Evolutionary conservation across 2,888 invertebrate species (phyloP), one percentile per base, ranked within the genome.

Genomic region (Perithous albicinctus): DNA sequence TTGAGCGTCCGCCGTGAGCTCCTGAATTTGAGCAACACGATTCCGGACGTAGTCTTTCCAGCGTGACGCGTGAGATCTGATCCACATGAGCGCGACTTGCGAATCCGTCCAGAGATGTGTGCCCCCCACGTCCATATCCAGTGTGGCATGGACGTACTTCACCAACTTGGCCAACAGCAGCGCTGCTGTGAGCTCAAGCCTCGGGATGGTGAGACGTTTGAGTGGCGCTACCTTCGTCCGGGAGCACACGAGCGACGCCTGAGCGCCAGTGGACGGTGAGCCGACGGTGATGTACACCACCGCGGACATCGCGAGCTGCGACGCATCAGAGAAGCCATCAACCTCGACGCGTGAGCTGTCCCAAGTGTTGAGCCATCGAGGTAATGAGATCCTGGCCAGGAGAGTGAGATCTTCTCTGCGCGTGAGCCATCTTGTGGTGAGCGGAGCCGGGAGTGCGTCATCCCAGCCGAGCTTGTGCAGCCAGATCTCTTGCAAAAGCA

Each of bases 161-260:
- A 74, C 72, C 12, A 85, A 59, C 26, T 77, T 76, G 0, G 85
- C 43, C 0, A 84, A 64, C 0, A 87, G 46, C 23, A 80, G 41
- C 12, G 86, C 85, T 29, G 79, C 84, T n/a, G 83, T 79, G 15
- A 90, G 70, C 35, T 88, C 86, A 5, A 89, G 73, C 5, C 87
- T 73, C 6, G 86, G 85, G 23, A 88, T 74, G 0, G 86, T 82
- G 5, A 82, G 74, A 12, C 66, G 43, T 46, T 87, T 88, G 18
- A 86, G 23, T 7, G 83, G 84, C 0, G 84, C 83, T 0, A 85
- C 82, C 35, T 84, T 82, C 0, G 83, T 82, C 38, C 82, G 85
- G 0, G 83, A 67, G 43, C 70, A 82, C 1, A 87, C 54, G 0
- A 85, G 63, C 0, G 74, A 20, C 1, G 29, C 35, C 29, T 20